A percentile compares a stretch with the other conserved stretches of the same genome.
Conservation (phyloP, 2,797 vertebrate species). For the Poecile montanus region DNA sequence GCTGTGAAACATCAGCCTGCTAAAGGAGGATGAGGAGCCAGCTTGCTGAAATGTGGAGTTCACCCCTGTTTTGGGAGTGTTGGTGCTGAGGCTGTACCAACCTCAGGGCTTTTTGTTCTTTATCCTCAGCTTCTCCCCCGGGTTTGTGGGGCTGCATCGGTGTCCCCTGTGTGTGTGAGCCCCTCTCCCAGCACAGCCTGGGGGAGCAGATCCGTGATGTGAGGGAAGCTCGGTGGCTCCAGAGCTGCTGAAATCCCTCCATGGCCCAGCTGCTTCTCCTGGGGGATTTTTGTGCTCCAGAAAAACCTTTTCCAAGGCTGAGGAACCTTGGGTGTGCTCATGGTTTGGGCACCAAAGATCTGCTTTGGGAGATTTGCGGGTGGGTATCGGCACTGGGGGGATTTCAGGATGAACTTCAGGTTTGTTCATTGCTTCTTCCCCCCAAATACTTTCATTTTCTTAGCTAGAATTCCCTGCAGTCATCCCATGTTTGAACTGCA, state of each 20-base stretch:
- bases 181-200: slow-evolving; percentile 17
- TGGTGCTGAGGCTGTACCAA: neutral
- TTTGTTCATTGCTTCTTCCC: neutral
- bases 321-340: accelerated
- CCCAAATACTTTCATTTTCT: neutral
- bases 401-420: neutral
- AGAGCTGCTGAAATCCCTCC: neutral
- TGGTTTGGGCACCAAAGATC: neutral
- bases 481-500: accelerated
- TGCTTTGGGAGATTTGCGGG: neutral
- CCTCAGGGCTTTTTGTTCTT: neutral
- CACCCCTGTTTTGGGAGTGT: neutral
- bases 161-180: neutral
- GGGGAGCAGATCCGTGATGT: neutral
- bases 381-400: neutral
- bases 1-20: neutral
- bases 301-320: neutral
- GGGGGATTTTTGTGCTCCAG: neutral
- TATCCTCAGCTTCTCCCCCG: neutral
- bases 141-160: neutral
- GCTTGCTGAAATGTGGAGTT: neutral
- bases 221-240: too few relatives aligned
- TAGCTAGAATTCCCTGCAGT: neutral
- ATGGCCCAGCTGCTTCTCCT: neutral
- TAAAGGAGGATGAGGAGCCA: neutral